phyloP scores from a whole-genome alignment of 2,888 invertebrate genomes.

The Oscheius myriophilus region DNA sequence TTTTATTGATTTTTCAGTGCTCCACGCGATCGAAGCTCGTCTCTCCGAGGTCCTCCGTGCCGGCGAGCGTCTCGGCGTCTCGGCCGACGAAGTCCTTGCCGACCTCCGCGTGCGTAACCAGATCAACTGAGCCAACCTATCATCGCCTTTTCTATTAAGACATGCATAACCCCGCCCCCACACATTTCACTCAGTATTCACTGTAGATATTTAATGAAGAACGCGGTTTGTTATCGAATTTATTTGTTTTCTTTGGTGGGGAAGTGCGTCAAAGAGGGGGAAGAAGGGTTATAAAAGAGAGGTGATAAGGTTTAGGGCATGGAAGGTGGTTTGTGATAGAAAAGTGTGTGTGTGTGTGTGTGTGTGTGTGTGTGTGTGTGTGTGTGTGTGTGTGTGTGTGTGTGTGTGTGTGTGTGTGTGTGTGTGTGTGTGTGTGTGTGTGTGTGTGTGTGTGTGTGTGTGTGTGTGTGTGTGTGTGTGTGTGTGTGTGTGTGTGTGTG shows the following conservation, averaged over 20 bases:
- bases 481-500: no score
- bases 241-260: background rate
- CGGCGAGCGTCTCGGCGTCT: constrained; percentile 66
- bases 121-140: constrained; percentile 7
- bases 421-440: no score
- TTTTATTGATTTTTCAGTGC: constrained; percentile 52
- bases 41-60: constrained; percentile 65
- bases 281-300: constrained; percentile 18
- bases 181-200: constrained; percentile 21
- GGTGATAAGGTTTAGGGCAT: constrained; percentile 1
- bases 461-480: no score
- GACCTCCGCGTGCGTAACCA: constrained; percentile 60
- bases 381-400: background rate
- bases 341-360: background rate
- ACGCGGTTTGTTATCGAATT: constrained; percentile 16
- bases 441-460: no score
- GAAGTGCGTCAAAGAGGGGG: constrained; percentile 17
- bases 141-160: background rate
- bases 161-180: background rate
- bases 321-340: background rate
- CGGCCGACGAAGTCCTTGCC: constrained; percentile 65
- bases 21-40: constrained; percentile 66
- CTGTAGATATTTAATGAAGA: constrained; percentile 24
- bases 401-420: no score
- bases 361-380: background rate